Base-by-base conservation (phyloP, 2,888 invertebrate genomes). In the Drosophila prolongata region DNA sequence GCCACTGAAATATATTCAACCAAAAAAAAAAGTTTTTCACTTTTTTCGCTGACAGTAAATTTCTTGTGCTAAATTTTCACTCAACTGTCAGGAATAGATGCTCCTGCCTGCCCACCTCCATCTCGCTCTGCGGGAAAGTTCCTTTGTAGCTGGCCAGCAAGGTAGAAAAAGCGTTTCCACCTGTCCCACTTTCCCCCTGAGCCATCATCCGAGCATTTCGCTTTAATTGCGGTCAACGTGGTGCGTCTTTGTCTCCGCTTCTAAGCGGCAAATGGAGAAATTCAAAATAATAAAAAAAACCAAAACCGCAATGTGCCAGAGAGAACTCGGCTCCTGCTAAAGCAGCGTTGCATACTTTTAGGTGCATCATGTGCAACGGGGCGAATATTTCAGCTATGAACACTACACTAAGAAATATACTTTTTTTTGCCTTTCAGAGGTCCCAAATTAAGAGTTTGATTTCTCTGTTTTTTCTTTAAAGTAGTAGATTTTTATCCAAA, bases 191-290 rank as follows among this genome's bases (percentile, higher is more conserved):
- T 47, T 35, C 34, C 27, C 62, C 37, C 49, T 8, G 16, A 35
- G 1, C 16, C 10, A 46, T 50, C 58, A 76, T 67, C 81, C 57
- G 79, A 42, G 61, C 60, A 76, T 84, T 85, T 71, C 71, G 76
- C 69, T 58, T 82, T 83, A 83, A 83, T 83, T 83, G 83, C 89
- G 83, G 83, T 83, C 83, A 88, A 70, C 78, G 47, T 79, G 83
- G 86, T 72, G 68, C 60, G 47, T 65, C 58, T 72, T 68, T 68
- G 83, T 77, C 88, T 77, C 84, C 72, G 52, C 61, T n/a, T 27
- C 52, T 38, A 69, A 79, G 59, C 43, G 65, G 58, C 62, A 55
- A 73, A 59, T 54, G 58, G 44, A 73, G 62, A 66, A 57, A 57
- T 71, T 50, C 54, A 54, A 61, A 50, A 47, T 52, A 43, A 49